Evolutionary conservation across 2,888 invertebrate genomes (phyloP).

Genomic region (Melanotus villosus): DNA sequence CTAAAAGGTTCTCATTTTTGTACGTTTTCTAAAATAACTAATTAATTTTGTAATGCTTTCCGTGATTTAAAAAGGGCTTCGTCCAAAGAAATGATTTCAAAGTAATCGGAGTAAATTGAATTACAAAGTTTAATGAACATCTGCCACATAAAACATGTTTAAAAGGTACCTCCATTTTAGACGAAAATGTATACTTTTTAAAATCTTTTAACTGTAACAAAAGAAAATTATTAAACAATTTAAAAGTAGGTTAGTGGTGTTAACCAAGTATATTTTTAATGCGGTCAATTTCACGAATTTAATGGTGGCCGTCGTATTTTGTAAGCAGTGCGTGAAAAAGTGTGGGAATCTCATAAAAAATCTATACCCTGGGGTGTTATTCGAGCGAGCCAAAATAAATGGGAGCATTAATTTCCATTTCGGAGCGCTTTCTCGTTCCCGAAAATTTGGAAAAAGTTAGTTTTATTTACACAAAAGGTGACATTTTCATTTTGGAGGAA

Average conservation of each 20-base stretch:
- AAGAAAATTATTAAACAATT: too few relatives aligned
- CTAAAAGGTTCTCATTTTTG: too few relatives aligned
- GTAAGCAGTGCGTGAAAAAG: constrained; percentile 29
- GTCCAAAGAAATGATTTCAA: too few relatives aligned
- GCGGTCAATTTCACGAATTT: constrained; percentile 24
- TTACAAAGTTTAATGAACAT: too few relatives aligned
- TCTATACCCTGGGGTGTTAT: constrained; percentile 25
- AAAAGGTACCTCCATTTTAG: too few relatives aligned
- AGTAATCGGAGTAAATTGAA: too few relatives aligned
- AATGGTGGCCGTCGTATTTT: constrained; percentile 24
- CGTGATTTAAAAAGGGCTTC: too few relatives aligned
- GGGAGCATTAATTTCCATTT: constrained; percentile 29
- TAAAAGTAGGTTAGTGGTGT: neutral
- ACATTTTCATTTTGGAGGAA: constrained; percentile 32
- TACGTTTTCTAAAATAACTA: too few relatives aligned
- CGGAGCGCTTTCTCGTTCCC: constrained; percentile 11
- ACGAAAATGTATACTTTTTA: too few relatives aligned
- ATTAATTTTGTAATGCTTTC: too few relatives aligned
- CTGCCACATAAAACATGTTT: too few relatives aligned
- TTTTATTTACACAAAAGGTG: constrained; percentile 30
- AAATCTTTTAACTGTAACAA: too few relatives aligned
- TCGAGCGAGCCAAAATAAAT: constrained; percentile 29
- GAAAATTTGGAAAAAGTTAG: constrained; percentile 24
- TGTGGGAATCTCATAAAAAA: constrained; percentile 33
- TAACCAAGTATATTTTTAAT: constrained; percentile 19